Evolutionary conservation across 2,113 vertebrate genomes (phyloP), one percentile per base, ranked within the genome.

Genomic region (Microtus oregoni): DNA sequence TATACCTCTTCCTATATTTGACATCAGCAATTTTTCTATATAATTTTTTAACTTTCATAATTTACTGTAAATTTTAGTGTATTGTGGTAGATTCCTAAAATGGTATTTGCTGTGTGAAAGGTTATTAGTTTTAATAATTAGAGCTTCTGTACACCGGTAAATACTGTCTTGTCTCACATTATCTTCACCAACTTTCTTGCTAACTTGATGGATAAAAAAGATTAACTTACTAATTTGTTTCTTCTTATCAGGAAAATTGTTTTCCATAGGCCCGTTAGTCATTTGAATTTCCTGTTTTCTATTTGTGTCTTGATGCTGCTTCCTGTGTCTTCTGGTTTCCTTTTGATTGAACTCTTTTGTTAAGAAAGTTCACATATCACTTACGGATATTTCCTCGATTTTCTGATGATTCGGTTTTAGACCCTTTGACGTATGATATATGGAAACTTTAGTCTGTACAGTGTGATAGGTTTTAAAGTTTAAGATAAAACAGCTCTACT

Each of bases 251-350:
- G 50, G 73, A 91, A 73, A 97, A 41, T 87, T 83, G 35, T 76
- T 75, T 81, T 91, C 52, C 61, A 79, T 88, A 89, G 47, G 14
- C 20, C 32, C 86, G 26, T 86, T 95, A 83, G 82, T 95, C 68
- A 91, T 92, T 97, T 94, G 24, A 95, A 44, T 97, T 96, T 96
- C 55, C 41, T 93, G 67, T 93, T 96, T 97, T 35, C 41, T 92
- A 7, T 92, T 92, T 78, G 14, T 76, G 5, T 73, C 19, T 89
- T 89, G 4, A 41, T 61, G 32, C 67, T 87, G 78, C 67, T 67
- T 67, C 26, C 81, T 65, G 8, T 30, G 58, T 44, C 8, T 20
- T 24, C 38, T 79, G 7, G 15, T 96, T 96, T 93, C 83, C n/a
- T 97, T 93, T 92, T 92, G 67, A 77, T 93, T 92, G 75, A 94